Evolutionary conservation across 2,797 vertebrate species (phyloP).

Genomic region (Hippopotamyrus pictus): DNA sequence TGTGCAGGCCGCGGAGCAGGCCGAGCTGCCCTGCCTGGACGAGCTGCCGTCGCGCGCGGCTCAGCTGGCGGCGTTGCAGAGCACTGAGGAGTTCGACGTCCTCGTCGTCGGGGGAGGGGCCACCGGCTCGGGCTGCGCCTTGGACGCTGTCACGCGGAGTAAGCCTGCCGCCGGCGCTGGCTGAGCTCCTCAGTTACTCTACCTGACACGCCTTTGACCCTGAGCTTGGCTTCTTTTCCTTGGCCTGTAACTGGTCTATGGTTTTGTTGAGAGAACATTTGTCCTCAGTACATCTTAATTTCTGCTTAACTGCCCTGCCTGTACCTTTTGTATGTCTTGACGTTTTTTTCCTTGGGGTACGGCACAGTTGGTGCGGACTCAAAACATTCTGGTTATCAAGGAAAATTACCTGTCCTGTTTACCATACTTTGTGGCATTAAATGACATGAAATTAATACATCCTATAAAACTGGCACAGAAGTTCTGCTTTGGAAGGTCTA

Average conservation of each 20-base stretch:
- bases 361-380: neutral
- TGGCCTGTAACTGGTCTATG: neutral
- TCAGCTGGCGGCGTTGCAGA: conserved; percentile 64
- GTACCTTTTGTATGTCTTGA: neutral
- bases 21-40: conserved; percentile 48
- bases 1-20: conserved; percentile 67
- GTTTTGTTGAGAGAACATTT: neutral
- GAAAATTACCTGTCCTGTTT: neutral
- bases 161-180: conserved; percentile 28
- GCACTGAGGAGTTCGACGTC: conserved; percentile 75
- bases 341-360: neutral
- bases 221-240: neutral
- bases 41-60: conserved; percentile 72
- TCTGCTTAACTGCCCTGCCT: neutral
- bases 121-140: conserved; percentile 87
- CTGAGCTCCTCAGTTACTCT: neutral
- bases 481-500: neutral
- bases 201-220: neutral
- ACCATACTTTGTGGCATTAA: neutral
- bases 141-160: conserved; percentile 91
- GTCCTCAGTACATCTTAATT: neutral
- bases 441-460: neutral
- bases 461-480: neutral
- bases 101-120: conserved; percentile 89
- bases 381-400: neutral